These are phyloP conservation scores for Orchesella flavescens DNA, from an alignment of 2,888 invertebrate species.

Conservation along the genomic window DNA sequence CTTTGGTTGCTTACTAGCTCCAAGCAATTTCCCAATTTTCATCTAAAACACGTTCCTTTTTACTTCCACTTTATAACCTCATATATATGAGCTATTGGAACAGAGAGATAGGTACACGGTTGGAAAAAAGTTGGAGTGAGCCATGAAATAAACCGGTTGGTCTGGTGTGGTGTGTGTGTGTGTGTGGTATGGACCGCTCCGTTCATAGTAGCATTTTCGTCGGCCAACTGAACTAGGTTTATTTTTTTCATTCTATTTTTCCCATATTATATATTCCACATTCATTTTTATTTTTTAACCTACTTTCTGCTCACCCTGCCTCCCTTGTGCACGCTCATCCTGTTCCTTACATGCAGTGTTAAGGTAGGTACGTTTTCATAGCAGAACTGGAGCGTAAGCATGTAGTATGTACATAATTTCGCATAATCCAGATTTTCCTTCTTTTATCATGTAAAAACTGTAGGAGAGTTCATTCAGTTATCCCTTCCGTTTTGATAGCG, in stretches of 20 bases:
- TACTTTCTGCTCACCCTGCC: constrained; percentile 30
- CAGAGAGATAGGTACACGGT: not conserved
- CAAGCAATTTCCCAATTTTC: constrained; percentile 50
- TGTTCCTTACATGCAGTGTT: constrained; percentile 25
- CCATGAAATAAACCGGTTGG: constrained; percentile 30
- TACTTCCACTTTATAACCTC: constrained; percentile 30
- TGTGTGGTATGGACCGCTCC: too few relatives aligned
- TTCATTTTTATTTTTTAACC: constrained; percentile 56
- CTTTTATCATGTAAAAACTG: not conserved
- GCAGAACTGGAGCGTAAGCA: constrained; percentile 20
- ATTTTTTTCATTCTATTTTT: constrained; percentile 18
- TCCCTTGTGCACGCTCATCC: not conserved
- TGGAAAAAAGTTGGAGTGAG: constrained; percentile 21
- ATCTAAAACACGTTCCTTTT: constrained; percentile 45
- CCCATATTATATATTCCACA: constrained; percentile 46
- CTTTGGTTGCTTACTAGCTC: constrained; percentile 21
- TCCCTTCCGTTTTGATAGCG: not conserved
- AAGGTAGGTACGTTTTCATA: constrained; percentile 21
- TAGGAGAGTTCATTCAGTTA: constrained; percentile 35
- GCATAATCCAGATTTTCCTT: constrained; percentile 33
- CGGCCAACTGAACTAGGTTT: constrained; percentile 36
- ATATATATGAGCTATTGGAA: constrained; percentile 15
- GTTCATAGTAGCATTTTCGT: not conserved
- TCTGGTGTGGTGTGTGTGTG: constrained; percentile 11
- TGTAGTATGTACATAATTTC: constrained; percentile 10